Evolutionary conservation across 2,797 vertebrate species (phyloP), one percentile per base, ranked within the genome.

Genomic region (Acanthurus lineatus): DNA sequence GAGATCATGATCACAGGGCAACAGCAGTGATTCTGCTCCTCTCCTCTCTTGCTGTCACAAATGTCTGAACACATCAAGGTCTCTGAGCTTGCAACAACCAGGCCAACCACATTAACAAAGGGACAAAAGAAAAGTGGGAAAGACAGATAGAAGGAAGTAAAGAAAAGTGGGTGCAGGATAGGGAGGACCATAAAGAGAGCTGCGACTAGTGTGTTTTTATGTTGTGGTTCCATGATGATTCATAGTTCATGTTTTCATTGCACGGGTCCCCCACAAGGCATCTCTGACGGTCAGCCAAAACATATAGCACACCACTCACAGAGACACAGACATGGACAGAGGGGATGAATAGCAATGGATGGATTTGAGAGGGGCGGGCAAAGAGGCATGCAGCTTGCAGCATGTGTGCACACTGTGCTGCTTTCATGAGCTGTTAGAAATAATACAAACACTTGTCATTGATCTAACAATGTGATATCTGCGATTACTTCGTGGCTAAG

Each of bases 11-110:
- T 83, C 57, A 45, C 59, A n/a, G 75, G 48, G 69, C 61, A 67
- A 54, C 63, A 54, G 44, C 48, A 58, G 42, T 9, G 66, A 72
- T 72, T 68, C 78, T 73, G 44, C 73, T 79, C 45, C 16, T 69
- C 48, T 74, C 38, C 40, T 62, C 45, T 83, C 58, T 20, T 62
- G 40, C 80, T 44, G 68, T 53, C 84, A 56, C 22, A 64, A 73
- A 76, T 54, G 88, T 89, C 90, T 83, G 72, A 85, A 73, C 78
- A 53, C 65, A 88, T 93, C 76, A 91, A 44, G 60, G 70, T 81
- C 81, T 69, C 38, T 47, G 63, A 61, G 63, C 42, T 65, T 47
- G 25, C 14, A 74, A 58, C 67, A 88, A 76, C 67, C 76, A 82
- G 82, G 75, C 49, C 76, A 72, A 70, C 48, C 54, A 54, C 68